phyloP scores from a whole-genome alignment of 1,140 invertebrate species.

The Diuraphis noxia region DNA sequence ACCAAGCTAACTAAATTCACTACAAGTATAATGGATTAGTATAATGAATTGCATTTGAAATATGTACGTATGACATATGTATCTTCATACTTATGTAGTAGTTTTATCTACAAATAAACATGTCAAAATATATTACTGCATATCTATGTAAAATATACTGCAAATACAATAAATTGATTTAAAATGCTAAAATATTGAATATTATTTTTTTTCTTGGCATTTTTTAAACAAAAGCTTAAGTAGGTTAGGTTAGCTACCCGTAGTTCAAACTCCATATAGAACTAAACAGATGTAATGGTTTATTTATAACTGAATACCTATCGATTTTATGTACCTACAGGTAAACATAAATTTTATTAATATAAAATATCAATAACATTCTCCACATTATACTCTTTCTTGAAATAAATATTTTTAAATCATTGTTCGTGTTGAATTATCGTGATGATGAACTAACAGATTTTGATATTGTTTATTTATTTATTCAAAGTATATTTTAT shows the following conservation, averaged over 20 bases:
- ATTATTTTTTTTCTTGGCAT: background rate
- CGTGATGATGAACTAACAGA: background rate
- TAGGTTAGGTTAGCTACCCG: background rate
- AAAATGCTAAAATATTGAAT: background rate
- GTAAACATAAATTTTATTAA: background rate
- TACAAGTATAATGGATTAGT: background rate
- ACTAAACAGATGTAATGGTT: background rate
- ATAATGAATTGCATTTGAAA: background rate
- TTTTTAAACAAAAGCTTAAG: background rate
- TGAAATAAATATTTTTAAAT: slow-evolving; percentile 3
- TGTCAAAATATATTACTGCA: background rate
- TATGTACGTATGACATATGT: background rate
- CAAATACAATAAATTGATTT: background rate
- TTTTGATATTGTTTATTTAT: background rate
- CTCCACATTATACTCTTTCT: background rate
- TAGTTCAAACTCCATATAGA: background rate
- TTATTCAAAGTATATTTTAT: background rate
- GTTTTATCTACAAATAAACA: background rate
- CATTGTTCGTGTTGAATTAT: background rate
- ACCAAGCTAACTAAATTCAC: background rate
- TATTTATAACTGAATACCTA: background rate
- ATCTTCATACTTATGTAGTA: background rate
- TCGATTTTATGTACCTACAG: background rate
- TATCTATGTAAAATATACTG: background rate
- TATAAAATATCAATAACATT: background rate